Conservation (phyloP, 2,888 invertebrate species). For the Anthrax anthrax region DNA sequence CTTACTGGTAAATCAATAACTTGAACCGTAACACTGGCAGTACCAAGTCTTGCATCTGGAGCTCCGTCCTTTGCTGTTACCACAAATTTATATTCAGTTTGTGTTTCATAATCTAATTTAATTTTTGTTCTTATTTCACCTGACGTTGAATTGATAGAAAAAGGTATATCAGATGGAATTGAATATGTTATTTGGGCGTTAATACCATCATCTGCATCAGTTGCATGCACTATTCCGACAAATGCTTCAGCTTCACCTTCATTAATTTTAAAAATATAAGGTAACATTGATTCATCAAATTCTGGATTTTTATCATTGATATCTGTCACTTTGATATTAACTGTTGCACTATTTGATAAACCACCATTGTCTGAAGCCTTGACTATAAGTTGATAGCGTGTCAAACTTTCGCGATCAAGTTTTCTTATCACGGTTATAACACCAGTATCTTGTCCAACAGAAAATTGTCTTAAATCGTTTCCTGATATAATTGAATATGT, state of each 20-base stretch:
- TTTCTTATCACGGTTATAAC: conserved; percentile 72
- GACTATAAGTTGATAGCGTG: conserved; percentile 72
- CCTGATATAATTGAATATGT: conserved; percentile 77
- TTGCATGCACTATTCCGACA: conserved; percentile 71
- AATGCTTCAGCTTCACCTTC: conserved; percentile 47
- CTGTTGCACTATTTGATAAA: conserved; percentile 64
- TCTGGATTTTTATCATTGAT: conserved; percentile 87
- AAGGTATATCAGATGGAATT: conserved; percentile 63
- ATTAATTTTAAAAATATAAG: conserved; percentile 67
- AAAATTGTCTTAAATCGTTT: conserved; percentile 77
- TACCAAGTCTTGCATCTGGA: conserved; percentile 68
- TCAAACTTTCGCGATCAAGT: conserved; percentile 77
- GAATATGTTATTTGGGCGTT: conserved; percentile 72
- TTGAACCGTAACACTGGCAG: conserved; percentile 69
- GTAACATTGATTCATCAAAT: conserved; percentile 56
- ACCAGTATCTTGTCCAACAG: conserved; percentile 75
- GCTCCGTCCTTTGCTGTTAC: conserved; percentile 83
- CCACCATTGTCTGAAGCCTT: conserved; percentile 78
- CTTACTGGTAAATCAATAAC: conserved; percentile 49
- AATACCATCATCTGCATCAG: conserved; percentile 71
- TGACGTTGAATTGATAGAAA: conserved; percentile 60
- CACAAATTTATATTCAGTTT: conserved; percentile 59
- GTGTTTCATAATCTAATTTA: conserved; percentile 67
- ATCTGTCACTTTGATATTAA: conserved; percentile 79
- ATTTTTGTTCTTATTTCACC: conserved; percentile 63